Evolutionary conservation across 2,113 vertebrate genomes (phyloP).

Genomic region (Gymnocephalus cernua): DNA sequence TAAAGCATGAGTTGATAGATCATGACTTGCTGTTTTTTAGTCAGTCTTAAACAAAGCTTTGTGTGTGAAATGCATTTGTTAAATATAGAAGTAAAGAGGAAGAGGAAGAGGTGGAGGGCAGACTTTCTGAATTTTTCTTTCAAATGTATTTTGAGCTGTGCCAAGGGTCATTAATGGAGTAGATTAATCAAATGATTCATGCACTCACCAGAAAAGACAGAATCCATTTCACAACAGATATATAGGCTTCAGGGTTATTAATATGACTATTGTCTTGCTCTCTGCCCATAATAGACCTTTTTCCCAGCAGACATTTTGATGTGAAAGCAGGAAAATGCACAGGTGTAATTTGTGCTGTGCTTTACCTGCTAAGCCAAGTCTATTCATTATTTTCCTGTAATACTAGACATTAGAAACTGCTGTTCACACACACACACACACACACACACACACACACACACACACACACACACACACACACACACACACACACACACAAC

Average conservation of each 20-base stretch:
- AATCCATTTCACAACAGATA: conserved; percentile 4
- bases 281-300: background rate
- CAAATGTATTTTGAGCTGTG: conserved; percentile 35
- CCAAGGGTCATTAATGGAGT: conserved; percentile 25
- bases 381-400: background rate
- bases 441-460: too few relatives aligned
- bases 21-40: background rate
- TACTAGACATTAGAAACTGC: background rate
- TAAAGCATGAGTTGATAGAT: conserved; percentile 29
- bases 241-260: conserved; percentile 8
- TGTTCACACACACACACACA: background rate
- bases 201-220: conserved; percentile 11
- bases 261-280: conserved; percentile 14
- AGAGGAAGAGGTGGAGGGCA: background rate
- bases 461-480: too few relatives aligned
- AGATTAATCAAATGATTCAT: conserved; percentile 47
- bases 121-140: conserved; percentile 4
- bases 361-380: background rate
- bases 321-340: conserved; percentile 9
- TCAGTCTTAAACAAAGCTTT: background rate
- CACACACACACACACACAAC: too few relatives aligned
- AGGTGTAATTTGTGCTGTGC: conserved; percentile 3
- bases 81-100: conserved; percentile 5
- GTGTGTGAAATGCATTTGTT: background rate
- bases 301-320: conserved; percentile 13